Percentiles rank a stretch among this genome's conserved stretches.
Evolutionary conservation across 2,888 invertebrate species (phyloP).

Genomic region (Phalera bucephala): DNA sequence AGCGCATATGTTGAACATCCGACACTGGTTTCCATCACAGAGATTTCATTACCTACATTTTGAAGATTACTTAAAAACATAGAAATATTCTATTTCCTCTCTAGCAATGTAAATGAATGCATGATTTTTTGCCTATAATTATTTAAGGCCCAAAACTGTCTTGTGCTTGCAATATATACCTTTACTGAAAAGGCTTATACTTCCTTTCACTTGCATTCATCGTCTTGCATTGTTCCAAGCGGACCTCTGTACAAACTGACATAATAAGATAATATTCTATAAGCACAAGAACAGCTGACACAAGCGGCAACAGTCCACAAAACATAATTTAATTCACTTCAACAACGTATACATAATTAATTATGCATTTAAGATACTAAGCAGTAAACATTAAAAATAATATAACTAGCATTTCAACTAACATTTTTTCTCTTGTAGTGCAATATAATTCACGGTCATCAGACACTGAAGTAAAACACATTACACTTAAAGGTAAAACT

Average conservation of each 20-base stretch:
- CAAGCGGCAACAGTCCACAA: conserved; percentile 53
- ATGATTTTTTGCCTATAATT: conserved; percentile 66
- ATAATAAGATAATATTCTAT: conserved; percentile 62
- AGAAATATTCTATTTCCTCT: conserved; percentile 65
- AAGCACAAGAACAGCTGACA: conserved; percentile 52
- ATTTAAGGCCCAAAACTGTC: conserved; percentile 58
- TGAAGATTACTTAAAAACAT: conserved; percentile 69
- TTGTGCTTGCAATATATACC: conserved; percentile 73
- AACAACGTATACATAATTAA: conserved; percentile 1
- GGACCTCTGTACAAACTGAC: conserved; percentile 72
- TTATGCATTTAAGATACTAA: neutral
- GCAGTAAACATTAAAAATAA: neutral
- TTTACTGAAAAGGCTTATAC: conserved; percentile 50
- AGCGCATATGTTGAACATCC: conserved; percentile 65
- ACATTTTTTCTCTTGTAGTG: neutral
- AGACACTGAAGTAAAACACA: conserved; percentile 8
- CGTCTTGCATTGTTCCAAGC: conserved; percentile 72
- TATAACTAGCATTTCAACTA: conserved; percentile 1
- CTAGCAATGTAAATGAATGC: conserved; percentile 73
- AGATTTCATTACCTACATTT: conserved; percentile 70
- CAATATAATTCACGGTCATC: neutral
- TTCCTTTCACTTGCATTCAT: conserved; percentile 71
- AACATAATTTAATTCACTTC: conserved; percentile 8
- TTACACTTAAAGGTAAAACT: conserved; percentile 28
- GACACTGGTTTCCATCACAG: conserved; percentile 77